Percentiles rank a stretch among this genome's conserved stretches.
phyloP scores from a whole-genome alignment of 2,113 vertebrate species.

The Eonycteris spelaea region DNA sequence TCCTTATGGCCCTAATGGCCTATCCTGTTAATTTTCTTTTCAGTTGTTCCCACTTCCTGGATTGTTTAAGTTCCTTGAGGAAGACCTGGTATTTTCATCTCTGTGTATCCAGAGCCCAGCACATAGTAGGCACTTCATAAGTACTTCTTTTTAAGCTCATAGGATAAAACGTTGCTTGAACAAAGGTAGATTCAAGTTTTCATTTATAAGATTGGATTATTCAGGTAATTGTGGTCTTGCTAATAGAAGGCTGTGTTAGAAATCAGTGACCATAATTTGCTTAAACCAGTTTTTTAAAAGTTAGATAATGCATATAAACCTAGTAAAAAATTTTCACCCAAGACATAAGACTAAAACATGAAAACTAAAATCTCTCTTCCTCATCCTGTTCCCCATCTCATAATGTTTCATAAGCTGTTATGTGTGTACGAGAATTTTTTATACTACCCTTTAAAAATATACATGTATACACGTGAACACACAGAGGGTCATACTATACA shows the following conservation, averaged over 20 bases:
- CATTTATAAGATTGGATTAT: conserved; percentile 24
- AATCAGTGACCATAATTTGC: conserved; percentile 10
- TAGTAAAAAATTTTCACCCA: not conserved
- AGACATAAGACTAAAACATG: not conserved
- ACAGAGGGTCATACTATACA: not conserved
- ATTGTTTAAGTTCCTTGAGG: not conserved
- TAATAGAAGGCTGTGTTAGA: conserved; percentile 42
- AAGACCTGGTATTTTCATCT: not conserved
- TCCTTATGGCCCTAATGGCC: not conserved
- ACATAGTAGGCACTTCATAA: not conserved
- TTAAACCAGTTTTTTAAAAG: conserved; percentile 55
- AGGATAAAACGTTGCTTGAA: conserved; percentile 16
- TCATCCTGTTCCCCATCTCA: not conserved
- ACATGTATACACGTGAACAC: not conserved
- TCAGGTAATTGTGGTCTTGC: not conserved
- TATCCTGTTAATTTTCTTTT: not conserved
- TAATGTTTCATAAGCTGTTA: not conserved
- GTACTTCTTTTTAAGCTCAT: not conserved
- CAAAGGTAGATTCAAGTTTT: conserved; percentile 46
- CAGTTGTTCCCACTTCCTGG: not conserved
- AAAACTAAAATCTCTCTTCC: not conserved
- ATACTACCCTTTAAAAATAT: not conserved
- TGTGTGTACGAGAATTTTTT: not conserved
- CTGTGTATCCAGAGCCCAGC: not conserved
- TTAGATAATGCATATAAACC: not conserved